Percentiles rank a stretch among this genome's conserved stretches.
phyloP scores from a whole-genome alignment of 2,113 vertebrate species.

The Xenopus borealis region DNA sequence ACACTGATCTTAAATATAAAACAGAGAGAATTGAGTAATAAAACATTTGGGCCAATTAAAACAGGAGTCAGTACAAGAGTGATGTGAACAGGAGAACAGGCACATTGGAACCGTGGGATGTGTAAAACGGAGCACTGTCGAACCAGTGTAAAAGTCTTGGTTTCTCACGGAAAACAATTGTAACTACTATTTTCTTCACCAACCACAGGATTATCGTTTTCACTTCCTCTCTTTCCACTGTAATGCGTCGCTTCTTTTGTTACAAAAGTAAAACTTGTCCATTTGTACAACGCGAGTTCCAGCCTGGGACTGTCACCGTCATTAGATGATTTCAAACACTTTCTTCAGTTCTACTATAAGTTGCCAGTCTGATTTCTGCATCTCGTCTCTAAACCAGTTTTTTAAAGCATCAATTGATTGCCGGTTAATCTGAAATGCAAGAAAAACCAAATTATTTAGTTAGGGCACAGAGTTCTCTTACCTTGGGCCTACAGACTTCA shows the following conservation, averaged over 20 bases:
- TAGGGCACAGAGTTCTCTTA: not conserved
- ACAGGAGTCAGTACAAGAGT: conserved; percentile 66
- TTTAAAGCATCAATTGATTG: conserved; percentile 96
- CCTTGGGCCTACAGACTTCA: no score
- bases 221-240: conserved; percentile 45
- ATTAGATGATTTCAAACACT: conserved; percentile 96
- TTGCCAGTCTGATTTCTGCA: conserved; percentile 97
- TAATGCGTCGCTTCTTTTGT: conserved; percentile 51
- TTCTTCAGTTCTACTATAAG: conserved; percentile 98
- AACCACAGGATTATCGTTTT: conserved; percentile 59
- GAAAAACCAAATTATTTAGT: not conserved
- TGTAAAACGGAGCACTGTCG: conserved; percentile 82
- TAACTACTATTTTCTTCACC: conserved; percentile 66
- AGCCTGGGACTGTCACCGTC: conserved; percentile 53
- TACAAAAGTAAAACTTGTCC: conserved; percentile 39
- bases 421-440: conserved; percentile 83
- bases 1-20: conserved; percentile 78
- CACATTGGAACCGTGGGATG: conserved; percentile 77
- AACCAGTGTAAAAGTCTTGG: conserved; percentile 86
- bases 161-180: conserved; percentile 88
- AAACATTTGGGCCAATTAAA: conserved; percentile 74
- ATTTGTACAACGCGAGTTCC: conserved; percentile 53
- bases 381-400: conserved; percentile 98
- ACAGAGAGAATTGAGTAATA: conserved; percentile 73
- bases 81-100: conserved; percentile 64